Percentiles rank a stretch among this genome's conserved stretches.
Conservation (phyloP, 23 tunicate genomes). For the Corella eumyota region DNA sequence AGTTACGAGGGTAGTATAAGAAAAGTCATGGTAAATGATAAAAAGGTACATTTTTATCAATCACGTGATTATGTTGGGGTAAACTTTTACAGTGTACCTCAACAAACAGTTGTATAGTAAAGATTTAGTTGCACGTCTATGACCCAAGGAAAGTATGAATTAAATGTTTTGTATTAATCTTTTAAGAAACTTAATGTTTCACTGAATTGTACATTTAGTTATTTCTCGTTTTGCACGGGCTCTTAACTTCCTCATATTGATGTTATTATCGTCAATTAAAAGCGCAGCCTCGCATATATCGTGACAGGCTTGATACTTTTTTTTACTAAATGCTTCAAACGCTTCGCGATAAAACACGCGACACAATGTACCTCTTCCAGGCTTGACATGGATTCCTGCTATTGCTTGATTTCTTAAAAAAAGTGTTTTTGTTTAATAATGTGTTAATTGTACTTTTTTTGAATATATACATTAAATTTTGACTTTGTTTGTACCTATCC, state of each 20-base stretch:
- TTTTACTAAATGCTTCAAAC: conserved; percentile 24
- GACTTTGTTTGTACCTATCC: too few relatives aligned
- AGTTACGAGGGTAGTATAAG: background rate
- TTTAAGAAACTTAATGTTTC: too few relatives aligned
- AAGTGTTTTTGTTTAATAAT: too few relatives aligned
- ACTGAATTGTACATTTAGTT: conserved; percentile 60
- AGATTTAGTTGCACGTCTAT: too few relatives aligned
- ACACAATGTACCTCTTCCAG: conserved; percentile 39
- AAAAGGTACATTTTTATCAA: background rate
- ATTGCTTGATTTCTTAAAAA: conserved; percentile 40
- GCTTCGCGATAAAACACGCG: conserved; percentile 69
- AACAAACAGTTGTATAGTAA: too few relatives aligned
- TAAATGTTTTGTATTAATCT: too few relatives aligned
- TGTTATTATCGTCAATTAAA: conserved; percentile 45
- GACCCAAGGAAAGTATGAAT: too few relatives aligned
- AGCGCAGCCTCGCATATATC: conserved; percentile 61
- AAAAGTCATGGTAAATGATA: background rate
- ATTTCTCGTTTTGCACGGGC: conserved; percentile 71
- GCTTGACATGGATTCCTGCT: conserved; percentile 38
- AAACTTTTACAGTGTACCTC: too few relatives aligned
- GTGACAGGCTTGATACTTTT: conserved; percentile 47
- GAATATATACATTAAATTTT: too few relatives aligned
- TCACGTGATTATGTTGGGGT: background rate
- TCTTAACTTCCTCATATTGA: conserved; percentile 56
- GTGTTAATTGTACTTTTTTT: conserved; percentile 5